A percentile compares a stretch with the other conserved stretches of the same genome.
Conservation (phyloP, 53 echinoderm and acorn worm genomes). For the Apostichopus leukothele region DNA sequence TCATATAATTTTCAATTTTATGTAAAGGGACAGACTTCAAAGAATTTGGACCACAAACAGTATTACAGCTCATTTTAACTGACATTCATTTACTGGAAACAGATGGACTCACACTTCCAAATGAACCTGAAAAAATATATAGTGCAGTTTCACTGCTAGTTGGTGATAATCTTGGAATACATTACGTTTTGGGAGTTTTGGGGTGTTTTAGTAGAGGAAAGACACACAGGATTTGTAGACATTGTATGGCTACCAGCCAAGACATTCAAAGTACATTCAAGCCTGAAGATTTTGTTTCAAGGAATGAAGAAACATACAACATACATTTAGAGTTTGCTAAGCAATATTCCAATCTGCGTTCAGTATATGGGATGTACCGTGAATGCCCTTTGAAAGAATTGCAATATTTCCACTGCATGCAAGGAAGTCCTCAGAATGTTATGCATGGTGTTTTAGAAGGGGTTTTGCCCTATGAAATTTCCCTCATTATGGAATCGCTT, state of each 20-base stretch:
- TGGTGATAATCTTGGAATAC: conserved; percentile 17
- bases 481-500: too few species aligned
- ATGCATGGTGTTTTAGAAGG: not conserved
- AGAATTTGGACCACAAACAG: conserved; percentile 15
- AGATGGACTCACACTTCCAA: not conserved
- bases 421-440: conserved; percentile 9
- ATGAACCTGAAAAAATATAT: not conserved
- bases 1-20: conserved; percentile 13
- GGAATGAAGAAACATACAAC: not conserved
- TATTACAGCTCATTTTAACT: conserved; percentile 3
- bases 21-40: conserved; percentile 32
- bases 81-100: not conserved
- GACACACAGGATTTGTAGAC: conserved; percentile 9
- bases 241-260: conserved; percentile 22
- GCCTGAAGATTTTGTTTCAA: not conserved
- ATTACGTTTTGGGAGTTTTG: conserved; percentile 19
- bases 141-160: conserved; percentile 14
- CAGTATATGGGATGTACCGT: conserved; percentile 3
- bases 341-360: not conserved
- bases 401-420: conserved; percentile 34
- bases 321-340: conserved; percentile 4
- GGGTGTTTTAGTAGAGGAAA: conserved; percentile 18
- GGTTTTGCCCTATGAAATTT: not conserved
- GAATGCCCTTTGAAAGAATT: conserved; percentile 28
- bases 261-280: conserved; percentile 17